A percentile compares a stretch with the other conserved stretches of the same genome.
These are phyloP conservation scores for Cranoglanis bouderius DNA, from an alignment of 2,113 vertebrate species.

Conservation along the genomic window DNA sequence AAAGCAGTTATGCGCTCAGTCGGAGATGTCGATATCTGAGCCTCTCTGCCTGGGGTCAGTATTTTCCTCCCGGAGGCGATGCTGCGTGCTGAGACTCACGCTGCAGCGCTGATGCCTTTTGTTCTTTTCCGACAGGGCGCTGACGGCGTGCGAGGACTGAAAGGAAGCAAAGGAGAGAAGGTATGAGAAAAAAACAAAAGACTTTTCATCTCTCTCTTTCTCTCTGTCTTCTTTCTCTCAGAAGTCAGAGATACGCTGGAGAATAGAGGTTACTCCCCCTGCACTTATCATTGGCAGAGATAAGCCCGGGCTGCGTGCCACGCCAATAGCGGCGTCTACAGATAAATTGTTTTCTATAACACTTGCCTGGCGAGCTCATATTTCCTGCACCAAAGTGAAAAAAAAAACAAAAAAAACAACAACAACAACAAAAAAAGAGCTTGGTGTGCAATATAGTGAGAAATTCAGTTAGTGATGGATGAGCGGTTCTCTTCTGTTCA, in stretches of 20 bases:
- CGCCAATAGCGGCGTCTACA: slow-evolving; percentile 18
- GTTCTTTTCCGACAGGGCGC: slow-evolving; percentile 78
- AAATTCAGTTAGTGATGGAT: slow-evolving; percentile 35
- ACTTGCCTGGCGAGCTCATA: neutral
- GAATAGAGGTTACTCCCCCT: slow-evolving; percentile 36
- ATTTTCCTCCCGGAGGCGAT: slow-evolving; percentile 6
- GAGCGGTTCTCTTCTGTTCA: slow-evolving; percentile 35
- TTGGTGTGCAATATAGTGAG: slow-evolving; percentile 31
- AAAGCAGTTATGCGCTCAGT: slow-evolving; percentile 9
- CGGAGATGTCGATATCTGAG: slow-evolving; percentile 18
- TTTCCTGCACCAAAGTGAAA: slow-evolving; percentile 9
- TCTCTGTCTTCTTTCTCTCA: slow-evolving; percentile 4
- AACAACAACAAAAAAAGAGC: neutral
- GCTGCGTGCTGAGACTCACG: neutral
- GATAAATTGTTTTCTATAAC: slow-evolving; percentile 41
- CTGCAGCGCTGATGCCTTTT: slow-evolving; percentile 27
- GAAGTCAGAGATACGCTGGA: slow-evolving; percentile 12
- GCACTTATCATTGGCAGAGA: slow-evolving; percentile 43
- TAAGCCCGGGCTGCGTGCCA: slow-evolving; percentile 33
- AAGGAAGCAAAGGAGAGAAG: slow-evolving; percentile 89
- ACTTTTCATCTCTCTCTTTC: neutral
- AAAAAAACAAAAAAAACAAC: neutral
- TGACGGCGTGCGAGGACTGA: slow-evolving; percentile 85
- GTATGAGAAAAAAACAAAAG: slow-evolving; percentile 64
- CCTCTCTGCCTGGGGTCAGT: slow-evolving; percentile 27